Conservation (phyloP, 2,888 invertebrate genomes). For the Drosophila phalerata region DNA sequence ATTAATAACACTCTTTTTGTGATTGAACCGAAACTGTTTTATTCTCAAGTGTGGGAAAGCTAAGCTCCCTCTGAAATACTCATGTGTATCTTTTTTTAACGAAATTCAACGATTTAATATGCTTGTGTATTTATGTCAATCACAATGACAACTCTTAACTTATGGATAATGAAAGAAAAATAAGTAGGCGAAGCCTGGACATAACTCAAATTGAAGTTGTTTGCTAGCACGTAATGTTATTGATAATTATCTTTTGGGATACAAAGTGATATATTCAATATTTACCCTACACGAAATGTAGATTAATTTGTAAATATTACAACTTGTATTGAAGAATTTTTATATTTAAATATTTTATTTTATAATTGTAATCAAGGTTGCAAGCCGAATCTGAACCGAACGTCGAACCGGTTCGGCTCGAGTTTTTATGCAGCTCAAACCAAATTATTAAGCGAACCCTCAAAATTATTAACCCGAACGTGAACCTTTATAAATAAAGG, state of each 20-base stretch:
- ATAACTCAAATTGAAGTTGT: constrained; percentile 10
- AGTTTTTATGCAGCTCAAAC: no score
- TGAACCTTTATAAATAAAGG: no score
- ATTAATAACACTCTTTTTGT: constrained; percentile 57
- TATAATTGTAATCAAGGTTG: no score
- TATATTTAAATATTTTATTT: no score
- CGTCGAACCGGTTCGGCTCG: no score
- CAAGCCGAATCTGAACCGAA: no score
- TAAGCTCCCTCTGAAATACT: constrained; percentile 8
- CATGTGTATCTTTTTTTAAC: background rate
- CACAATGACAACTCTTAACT: constrained; percentile 32
- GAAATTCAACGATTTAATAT: background rate
- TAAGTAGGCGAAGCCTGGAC: background rate
- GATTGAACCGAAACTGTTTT: constrained; percentile 13
- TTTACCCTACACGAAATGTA: background rate
- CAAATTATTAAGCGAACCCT: no score
- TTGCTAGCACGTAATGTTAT: constrained; percentile 8
- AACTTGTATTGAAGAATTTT: no score
- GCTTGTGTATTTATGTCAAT: constrained; percentile 40
- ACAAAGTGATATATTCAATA: background rate
- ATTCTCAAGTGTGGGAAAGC: constrained; percentile 52
- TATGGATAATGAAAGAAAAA: constrained; percentile 5
- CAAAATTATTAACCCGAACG: no score
- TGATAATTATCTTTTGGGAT: background rate
- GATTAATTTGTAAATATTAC: background rate